Percentiles rank a stretch among this genome's conserved stretches.
Conservation (phyloP, 2,888 invertebrate species). For the Cheilosia soror region DNA sequence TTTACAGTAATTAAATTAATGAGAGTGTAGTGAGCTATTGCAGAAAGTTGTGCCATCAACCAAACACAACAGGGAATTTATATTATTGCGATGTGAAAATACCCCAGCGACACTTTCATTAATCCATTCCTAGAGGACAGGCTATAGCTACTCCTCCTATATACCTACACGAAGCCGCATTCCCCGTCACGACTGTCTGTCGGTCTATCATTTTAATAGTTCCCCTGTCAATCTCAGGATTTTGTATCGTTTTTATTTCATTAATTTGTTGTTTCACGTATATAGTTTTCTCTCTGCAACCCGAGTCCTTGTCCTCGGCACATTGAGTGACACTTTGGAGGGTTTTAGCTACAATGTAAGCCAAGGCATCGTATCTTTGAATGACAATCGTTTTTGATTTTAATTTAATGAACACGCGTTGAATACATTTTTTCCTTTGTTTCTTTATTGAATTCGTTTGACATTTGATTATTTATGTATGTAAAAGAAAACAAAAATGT, state of each 20-base stretch:
- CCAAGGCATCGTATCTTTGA: not conserved
- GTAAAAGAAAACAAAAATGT: not conserved
- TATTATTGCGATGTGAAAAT: conserved; percentile 55
- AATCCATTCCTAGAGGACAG: conserved; percentile 34
- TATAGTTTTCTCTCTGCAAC: conserved; percentile 12
- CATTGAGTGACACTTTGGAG: conserved; percentile 27
- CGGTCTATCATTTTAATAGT: conserved; percentile 60
- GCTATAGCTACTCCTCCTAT: not conserved
- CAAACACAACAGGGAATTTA: conserved; percentile 37
- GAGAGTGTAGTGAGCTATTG: conserved; percentile 22
- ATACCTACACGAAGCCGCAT: not conserved
- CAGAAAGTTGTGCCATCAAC: conserved; percentile 36
- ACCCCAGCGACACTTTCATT: conserved; percentile 61
- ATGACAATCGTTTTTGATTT: conserved; percentile 14
- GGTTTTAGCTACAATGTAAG: conserved; percentile 8
- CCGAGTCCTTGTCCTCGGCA: not conserved
- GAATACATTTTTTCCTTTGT: not conserved
- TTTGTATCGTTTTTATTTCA: conserved; percentile 23
- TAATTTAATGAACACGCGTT: conserved; percentile 21
- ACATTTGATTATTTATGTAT: not conserved
- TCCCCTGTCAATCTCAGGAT: conserved; percentile 51
- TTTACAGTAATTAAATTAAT: conserved; percentile 55
- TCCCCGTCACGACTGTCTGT: not conserved
- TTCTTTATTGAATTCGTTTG: not conserved
- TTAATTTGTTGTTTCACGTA: conserved; percentile 50